phyloP scores from a whole-genome alignment of 2,113 vertebrate genomes.

The Chlamydotis undulata region DNA sequence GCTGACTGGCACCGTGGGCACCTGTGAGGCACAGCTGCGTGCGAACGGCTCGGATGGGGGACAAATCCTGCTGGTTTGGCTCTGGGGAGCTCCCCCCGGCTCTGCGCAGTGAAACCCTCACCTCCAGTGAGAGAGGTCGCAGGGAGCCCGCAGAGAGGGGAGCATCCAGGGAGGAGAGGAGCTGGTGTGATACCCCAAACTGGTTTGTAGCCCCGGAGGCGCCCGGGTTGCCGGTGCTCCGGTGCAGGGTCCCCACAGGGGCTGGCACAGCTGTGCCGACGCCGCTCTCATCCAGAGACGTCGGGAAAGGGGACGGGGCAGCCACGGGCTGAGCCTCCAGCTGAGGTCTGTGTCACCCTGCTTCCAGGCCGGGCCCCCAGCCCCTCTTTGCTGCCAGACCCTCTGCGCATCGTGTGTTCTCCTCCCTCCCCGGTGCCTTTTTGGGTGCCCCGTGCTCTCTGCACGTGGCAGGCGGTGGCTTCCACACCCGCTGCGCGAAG shows the following conservation, averaged over 20 bases:
- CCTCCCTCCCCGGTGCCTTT: background rate
- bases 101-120: background rate
- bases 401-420: fast-evolving
- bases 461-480: fast-evolving
- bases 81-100: background rate
- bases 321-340: background rate
- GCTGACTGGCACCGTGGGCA: fast-evolving
- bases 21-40: background rate
- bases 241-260: background rate
- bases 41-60: fast-evolving
- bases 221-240: background rate
- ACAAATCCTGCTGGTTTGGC: background rate
- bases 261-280: background rate
- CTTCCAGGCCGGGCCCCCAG: background rate
- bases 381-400: background rate
- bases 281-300: fast-evolving
- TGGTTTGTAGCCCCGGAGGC: background rate
- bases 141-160: background rate
- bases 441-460: background rate
- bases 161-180: background rate
- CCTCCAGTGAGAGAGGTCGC: fast-evolving
- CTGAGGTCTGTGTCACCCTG: background rate
- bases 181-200: background rate
- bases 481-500: background rate
- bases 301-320: background rate